Evolutionary conservation across 1,140 invertebrate species (phyloP).

Genomic region (Hetaerina americana): DNA sequence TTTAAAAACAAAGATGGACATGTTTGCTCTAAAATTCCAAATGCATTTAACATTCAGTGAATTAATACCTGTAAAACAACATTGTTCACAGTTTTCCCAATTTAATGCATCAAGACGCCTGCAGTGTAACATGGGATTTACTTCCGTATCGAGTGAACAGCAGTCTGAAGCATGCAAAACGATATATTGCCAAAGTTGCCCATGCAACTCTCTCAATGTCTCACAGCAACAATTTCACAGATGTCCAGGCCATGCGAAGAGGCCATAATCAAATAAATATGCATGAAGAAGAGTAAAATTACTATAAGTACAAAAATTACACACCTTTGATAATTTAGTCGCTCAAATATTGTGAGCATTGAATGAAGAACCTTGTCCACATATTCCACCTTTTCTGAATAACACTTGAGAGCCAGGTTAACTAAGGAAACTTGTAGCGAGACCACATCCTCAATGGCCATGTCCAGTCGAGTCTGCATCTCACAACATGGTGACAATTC

Average conservation of each 20-base stretch:
- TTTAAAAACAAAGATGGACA: no score
- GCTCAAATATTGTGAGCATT: slow-evolving; percentile 73
- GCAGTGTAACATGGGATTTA: no score
- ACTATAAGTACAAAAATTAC: no score
- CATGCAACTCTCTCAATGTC: background rate
- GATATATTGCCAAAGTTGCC: background rate
- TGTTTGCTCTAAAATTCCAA: no score
- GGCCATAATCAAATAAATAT: no score
- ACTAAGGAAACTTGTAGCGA: slow-evolving; percentile 89
- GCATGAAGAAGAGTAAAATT: no score
- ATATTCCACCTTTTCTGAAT: slow-evolving; percentile 86
- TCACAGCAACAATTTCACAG: background rate
- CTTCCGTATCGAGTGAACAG: background rate
- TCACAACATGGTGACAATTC: no score
- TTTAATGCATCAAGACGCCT: no score
- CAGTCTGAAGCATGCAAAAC: background rate
- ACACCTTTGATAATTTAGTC: slow-evolving; percentile 61
- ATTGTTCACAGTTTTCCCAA: no score
- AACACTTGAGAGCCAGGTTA: slow-evolving; percentile 92
- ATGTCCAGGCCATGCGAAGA: no score
- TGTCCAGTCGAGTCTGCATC: slow-evolving; percentile 69
- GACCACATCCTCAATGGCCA: slow-evolving; percentile 93
- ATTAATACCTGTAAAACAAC: no score
- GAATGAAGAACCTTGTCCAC: slow-evolving; percentile 91
- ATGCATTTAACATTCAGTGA: no score